Conservation (phyloP, 2,797 vertebrate species). For the Labroides dimidiatus region DNA sequence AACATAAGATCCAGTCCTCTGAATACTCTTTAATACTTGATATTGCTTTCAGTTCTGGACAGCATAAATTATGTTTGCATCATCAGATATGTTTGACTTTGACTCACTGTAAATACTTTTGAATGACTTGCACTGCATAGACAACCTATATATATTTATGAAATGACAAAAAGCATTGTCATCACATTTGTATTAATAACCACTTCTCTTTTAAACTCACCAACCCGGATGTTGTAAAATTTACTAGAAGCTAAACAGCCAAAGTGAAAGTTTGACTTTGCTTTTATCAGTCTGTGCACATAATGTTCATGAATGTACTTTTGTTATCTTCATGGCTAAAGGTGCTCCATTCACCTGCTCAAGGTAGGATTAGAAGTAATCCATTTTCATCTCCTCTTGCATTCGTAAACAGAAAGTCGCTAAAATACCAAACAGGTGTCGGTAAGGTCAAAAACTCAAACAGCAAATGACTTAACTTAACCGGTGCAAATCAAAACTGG, state of each 20-base stretch:
- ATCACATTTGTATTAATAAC: background rate
- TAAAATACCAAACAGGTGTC: constrained; percentile 56
- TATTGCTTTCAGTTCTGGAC: background rate
- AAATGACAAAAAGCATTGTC: background rate
- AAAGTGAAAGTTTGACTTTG: background rate
- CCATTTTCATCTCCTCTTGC: constrained; percentile 44
- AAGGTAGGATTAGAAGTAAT: constrained; percentile 48
- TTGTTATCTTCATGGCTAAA: constrained; percentile 22
- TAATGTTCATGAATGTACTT: constrained; percentile 10
- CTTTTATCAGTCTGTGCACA: background rate
- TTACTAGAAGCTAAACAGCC: background rate
- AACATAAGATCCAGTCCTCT: constrained; percentile 9
- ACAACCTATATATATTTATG: background rate
- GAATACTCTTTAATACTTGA: background rate
- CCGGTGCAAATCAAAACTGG: constrained; percentile 15
- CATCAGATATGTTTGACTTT: background rate
- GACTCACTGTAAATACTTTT: background rate
- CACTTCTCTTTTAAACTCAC: background rate
- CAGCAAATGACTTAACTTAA: constrained; percentile 29
- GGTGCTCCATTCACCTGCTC: constrained; percentile 35
- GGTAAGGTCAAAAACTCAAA: background rate
- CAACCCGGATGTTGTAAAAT: background rate
- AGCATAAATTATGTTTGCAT: constrained; percentile 4
- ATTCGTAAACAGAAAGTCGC: constrained; percentile 47
- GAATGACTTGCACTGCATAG: background rate